Percentiles rank a stretch among this genome's conserved stretches.
Evolutionary conservation across 2,888 invertebrate genomes (phyloP).

Genomic region (Antheraea assamensis): DNA sequence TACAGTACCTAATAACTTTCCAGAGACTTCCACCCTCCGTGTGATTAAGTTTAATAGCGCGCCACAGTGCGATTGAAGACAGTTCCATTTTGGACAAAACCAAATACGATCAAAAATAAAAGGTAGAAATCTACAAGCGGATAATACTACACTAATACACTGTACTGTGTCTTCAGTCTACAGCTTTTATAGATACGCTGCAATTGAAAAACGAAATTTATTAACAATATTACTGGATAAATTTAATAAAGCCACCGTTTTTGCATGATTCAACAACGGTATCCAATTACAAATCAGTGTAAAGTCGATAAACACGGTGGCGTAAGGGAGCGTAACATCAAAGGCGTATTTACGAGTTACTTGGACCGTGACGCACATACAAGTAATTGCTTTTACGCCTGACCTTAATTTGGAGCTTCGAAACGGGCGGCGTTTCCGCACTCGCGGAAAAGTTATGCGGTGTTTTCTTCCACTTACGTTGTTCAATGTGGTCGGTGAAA

Average conservation of each 20-base stretch:
- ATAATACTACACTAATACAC: too few relatives aligned
- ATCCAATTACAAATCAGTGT: constrained; percentile 22
- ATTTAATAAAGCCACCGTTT: constrained; percentile 8
- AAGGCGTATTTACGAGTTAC: constrained; percentile 38
- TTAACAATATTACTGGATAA: neutral
- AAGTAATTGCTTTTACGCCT: constrained; percentile 43
- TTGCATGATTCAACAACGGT: neutral
- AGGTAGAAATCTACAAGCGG: too few relatives aligned
- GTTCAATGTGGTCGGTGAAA: neutral
- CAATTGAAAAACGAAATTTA: too few relatives aligned
- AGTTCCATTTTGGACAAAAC: too few relatives aligned
- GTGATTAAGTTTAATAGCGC: too few relatives aligned
- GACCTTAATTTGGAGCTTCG: constrained; percentile 28
- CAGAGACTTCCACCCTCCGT: too few relatives aligned
- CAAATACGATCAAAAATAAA: too few relatives aligned
- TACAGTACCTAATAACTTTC: too few relatives aligned
- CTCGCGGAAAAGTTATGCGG: neutral
- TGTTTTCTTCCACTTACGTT: neutral
- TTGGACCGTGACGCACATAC: constrained; percentile 33
- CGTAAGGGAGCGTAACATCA: constrained; percentile 30
- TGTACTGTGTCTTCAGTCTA: too few relatives aligned
- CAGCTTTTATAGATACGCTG: too few relatives aligned
- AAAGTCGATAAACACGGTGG: constrained; percentile 17
- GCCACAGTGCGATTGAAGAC: too few relatives aligned
- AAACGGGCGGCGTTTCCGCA: constrained; percentile 7